phyloP scores from a whole-genome alignment of 2,888 invertebrate genomes.

The Nomada lathburiana region DNA sequence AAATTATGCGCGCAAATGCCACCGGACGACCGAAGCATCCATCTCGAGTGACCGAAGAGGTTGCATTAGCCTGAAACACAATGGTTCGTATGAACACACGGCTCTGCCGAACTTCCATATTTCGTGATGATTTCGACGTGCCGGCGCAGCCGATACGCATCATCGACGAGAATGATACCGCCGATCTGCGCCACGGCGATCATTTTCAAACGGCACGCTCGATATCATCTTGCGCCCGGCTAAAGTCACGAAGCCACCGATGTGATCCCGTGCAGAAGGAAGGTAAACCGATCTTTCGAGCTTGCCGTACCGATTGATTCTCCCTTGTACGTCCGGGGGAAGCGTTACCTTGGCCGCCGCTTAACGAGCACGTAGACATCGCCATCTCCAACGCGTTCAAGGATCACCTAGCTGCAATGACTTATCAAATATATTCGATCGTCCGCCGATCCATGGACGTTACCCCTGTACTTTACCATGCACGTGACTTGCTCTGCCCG shows the following conservation, averaged over 20 bases:
- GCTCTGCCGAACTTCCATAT: slow-evolving; percentile 57
- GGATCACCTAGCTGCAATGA: slow-evolving; percentile 50
- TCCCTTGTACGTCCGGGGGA: slow-evolving; percentile 46
- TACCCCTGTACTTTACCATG: slow-evolving; percentile 53
- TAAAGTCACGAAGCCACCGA: slow-evolving; percentile 71
- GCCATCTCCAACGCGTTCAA: slow-evolving; percentile 39
- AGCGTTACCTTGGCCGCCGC: slow-evolving; percentile 53
- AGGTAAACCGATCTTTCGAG: slow-evolving; percentile 75
- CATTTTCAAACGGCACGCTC: slow-evolving; percentile 74
- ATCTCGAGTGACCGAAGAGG: neutral
- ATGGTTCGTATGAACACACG: slow-evolving; percentile 22
- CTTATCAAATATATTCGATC: slow-evolving; percentile 60
- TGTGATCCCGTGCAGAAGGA: slow-evolving; percentile 55
- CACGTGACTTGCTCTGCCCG: slow-evolving; percentile 53
- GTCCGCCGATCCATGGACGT: slow-evolving; percentile 40
- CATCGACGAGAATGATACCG: slow-evolving; percentile 74
- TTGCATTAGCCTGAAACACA: slow-evolving; percentile 2
- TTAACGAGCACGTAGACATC: slow-evolving; percentile 64
- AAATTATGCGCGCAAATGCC: neutral
- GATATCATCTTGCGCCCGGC: slow-evolving; percentile 74
- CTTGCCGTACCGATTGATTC: slow-evolving; percentile 64
- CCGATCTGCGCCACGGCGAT: slow-evolving; percentile 71
- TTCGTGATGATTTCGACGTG: slow-evolving; percentile 49
- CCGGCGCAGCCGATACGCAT: slow-evolving; percentile 66
- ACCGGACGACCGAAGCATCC: neutral